Evolutionary conservation across 2,797 vertebrate genomes (phyloP).

Genomic region (Amblyopsis hoosieri): DNA sequence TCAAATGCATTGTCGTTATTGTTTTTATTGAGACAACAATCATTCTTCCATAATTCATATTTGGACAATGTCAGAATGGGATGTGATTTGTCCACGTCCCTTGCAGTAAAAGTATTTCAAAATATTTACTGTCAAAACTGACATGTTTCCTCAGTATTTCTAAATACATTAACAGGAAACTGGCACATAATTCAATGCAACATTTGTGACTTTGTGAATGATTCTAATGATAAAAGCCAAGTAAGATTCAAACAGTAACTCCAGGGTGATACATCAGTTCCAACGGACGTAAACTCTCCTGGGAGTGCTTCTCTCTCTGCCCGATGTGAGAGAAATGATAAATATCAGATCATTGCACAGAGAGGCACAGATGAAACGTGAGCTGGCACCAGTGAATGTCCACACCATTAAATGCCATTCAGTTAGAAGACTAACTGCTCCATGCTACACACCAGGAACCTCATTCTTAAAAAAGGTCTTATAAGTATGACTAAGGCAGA

Average conservation of each 20-base stretch:
- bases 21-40: slow-evolving; percentile 4
- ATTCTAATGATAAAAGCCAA: slow-evolving; percentile 9
- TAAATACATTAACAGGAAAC: slow-evolving; percentile 22
- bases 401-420: slow-evolving; percentile 13
- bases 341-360: too few species aligned
- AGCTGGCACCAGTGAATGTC: slow-evolving; percentile 4
- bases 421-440: not conserved
- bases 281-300: too few species aligned
- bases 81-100: slow-evolving; percentile 33
- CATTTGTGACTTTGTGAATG: not conserved
- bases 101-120: slow-evolving; percentile 36
- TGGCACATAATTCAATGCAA: slow-evolving; percentile 20
- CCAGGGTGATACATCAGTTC: too few species aligned
- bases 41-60: slow-evolving; percentile 4
- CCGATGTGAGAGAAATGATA: not conserved
- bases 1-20: too few species aligned
- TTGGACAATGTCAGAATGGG: slow-evolving; percentile 29
- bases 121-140: slow-evolving; percentile 27
- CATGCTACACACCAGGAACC: too few species aligned
- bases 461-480: too few species aligned
- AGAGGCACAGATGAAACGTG: too few species aligned
- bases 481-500: too few species aligned
- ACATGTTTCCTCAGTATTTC: slow-evolving; percentile 1
- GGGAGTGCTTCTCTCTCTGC: too few species aligned
- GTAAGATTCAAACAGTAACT: too few species aligned